Evolutionary conservation across 2,888 invertebrate genomes (phyloP), one percentile per base, ranked within the genome.

Genomic region (Eristalis tenax): DNA sequence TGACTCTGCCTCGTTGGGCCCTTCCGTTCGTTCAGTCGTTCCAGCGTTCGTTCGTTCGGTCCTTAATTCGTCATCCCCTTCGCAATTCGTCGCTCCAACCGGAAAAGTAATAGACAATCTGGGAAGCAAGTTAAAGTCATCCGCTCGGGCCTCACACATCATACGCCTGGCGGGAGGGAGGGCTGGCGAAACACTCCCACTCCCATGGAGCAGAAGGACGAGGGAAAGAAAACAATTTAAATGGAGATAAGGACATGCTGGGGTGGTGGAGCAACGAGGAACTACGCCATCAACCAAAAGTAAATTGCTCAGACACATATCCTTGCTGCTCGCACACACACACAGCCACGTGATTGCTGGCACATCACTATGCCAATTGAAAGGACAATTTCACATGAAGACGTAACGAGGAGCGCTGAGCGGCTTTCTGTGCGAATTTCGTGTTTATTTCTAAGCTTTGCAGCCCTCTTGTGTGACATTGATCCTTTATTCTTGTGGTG

Each of bases 61-160:
- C 13, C 64, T 40, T 74, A 59, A 77, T 82, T 66, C 77, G 82
- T 78, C 78, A 74, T 28, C 77, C 86, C 82, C 77, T 32, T 18
- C n/a, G 8, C 43, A 50, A 50, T 59, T 18, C 50, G 50, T 50
- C 50, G 50, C 50, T 18, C 71, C 87, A 80, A 83, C 79, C 83
- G 80, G 83, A 87, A 85, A 87, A 83, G 79, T 83, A 83, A 87
- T 80, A 87, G 87, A 87, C 83, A 87, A 83, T 87, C 83, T 83
- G 83, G 74, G 83, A 83, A 76, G 73, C 76, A 80, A 87, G 79
- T 83, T 83, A 83, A 79, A 79, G 87, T 75, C 76, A n/a, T 68
- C 56, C 50, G 59, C 74, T 38, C 66, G 78, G 18, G 61, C 43
- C 65, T 6, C 76, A 73, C 76, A 79, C 77, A 64, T 85, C 63